These are phyloP conservation scores for Loxodonta africana DNA, from an alignment of 2,113 vertebrate genomes.

Conservation along the genomic window DNA sequence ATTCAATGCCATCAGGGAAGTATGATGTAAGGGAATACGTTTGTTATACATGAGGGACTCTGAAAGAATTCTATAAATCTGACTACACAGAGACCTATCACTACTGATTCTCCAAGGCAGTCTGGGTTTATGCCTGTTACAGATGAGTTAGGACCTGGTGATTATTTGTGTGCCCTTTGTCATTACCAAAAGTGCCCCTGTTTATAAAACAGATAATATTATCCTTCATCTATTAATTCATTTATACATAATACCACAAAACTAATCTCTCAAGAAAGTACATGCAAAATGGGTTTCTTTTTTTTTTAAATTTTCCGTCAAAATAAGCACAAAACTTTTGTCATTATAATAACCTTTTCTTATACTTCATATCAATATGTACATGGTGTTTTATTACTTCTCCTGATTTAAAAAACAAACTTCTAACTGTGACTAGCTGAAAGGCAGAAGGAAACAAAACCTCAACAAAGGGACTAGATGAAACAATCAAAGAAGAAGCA, in stretches of 20 bases:
- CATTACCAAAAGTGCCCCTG: neutral
- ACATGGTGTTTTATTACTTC: neutral
- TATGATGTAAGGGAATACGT: neutral
- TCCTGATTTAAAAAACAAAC: neutral
- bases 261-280: conserved; percentile 6
- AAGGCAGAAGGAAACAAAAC: conserved; percentile 32
- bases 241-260: neutral
- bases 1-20: neutral
- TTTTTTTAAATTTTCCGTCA: neutral
- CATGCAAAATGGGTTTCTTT: neutral
- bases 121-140: neutral
- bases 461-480: neutral
- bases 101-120: neutral
- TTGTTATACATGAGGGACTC: neutral
- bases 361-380: neutral
- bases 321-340: neutral
- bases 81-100: neutral
- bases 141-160: neutral
- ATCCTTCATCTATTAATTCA: neutral
- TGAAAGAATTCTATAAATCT: neutral
- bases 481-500: neutral
- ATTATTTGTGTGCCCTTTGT: neutral
- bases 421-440: neutral
- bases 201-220: neutral
- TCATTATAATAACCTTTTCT: neutral